Evolutionary conservation across 2,888 invertebrate species (phyloP).

Genomic region (Elegia similella): DNA sequence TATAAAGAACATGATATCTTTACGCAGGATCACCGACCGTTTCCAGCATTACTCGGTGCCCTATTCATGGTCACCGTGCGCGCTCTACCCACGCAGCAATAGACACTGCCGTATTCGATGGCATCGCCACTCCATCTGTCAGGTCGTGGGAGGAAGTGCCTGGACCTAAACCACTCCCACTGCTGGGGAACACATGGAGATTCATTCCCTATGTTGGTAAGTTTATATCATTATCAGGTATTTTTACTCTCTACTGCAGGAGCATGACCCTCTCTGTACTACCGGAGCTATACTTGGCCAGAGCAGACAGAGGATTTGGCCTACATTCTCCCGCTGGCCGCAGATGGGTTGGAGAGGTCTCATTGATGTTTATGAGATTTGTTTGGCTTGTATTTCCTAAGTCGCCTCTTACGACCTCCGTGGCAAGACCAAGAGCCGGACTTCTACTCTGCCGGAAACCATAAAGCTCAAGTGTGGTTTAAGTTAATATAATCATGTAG

Average conservation of each 20-base stretch:
- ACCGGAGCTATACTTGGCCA: no score
- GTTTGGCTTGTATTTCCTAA: no score
- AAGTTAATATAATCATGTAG: no score
- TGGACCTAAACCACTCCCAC: conserved; percentile 82
- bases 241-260: no score
- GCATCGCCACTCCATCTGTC: conserved; percentile 51
- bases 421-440: no score
- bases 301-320: no score
- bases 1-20: not conserved
- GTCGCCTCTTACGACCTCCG: no score
- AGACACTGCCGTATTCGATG: conserved; percentile 51
- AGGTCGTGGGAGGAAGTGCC: conserved; percentile 81
- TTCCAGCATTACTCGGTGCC: conserved; percentile 34
- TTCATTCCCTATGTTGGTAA: conserved; percentile 83
- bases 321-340: no score
- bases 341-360: no score
- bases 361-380: no score
- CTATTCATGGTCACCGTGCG: conserved; percentile 52
- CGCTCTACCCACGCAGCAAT: conserved; percentile 65
- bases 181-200: conserved; percentile 84
- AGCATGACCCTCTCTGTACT: no score
- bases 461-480: no score
- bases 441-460: not conserved
- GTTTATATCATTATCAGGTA: conserved; percentile 32
- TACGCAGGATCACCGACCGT: conserved; percentile 2